Evolutionary conservation across 2,797 vertebrate species (phyloP).

Genomic region (Yasuhikotakia modesta): DNA sequence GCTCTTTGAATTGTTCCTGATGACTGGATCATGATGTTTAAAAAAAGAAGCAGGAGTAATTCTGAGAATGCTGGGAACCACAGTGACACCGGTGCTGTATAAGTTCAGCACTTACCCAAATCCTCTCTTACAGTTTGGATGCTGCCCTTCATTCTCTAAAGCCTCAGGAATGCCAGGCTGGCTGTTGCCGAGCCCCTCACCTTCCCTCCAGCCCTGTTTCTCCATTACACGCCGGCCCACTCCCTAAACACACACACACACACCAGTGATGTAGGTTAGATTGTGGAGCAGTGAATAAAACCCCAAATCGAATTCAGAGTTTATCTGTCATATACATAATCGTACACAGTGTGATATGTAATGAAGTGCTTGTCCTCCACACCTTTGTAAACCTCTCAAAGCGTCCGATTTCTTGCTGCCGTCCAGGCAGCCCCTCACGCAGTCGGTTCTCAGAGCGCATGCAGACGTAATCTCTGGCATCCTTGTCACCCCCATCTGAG

Average conservation of each 20-base stretch:
- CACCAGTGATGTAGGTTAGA: not conserved
- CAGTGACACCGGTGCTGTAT: not conserved
- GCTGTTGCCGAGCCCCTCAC: slow-evolving; percentile 86
- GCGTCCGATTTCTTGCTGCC: slow-evolving; percentile 78
- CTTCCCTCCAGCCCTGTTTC: slow-evolving; percentile 93
- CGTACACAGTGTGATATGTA: too few species aligned
- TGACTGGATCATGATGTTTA: too few species aligned
- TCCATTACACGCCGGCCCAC: slow-evolving; percentile 93
- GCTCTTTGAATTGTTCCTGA: too few species aligned
- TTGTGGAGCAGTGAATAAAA: not conserved
- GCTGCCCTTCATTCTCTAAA: slow-evolving; percentile 88
- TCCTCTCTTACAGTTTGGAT: slow-evolving; percentile 91
- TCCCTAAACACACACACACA: slow-evolving; percentile 74
- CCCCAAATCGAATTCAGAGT: too few species aligned
- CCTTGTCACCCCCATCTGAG: slow-evolving; percentile 91
- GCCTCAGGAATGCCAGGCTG: slow-evolving; percentile 85
- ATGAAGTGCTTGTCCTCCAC: too few species aligned
- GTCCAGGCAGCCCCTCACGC: slow-evolving; percentile 74
- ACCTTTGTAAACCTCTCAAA: slow-evolving; percentile 97
- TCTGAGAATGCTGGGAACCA: too few species aligned
- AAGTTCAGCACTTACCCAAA: slow-evolving; percentile 82
- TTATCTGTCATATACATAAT: too few species aligned
- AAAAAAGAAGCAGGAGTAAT: not conserved
- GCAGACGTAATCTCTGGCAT: slow-evolving; percentile 85
- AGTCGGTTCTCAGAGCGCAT: slow-evolving; percentile 88